Base-by-base conservation (phyloP, 1,140 invertebrate species). In the Sinella curviseta region DNA sequence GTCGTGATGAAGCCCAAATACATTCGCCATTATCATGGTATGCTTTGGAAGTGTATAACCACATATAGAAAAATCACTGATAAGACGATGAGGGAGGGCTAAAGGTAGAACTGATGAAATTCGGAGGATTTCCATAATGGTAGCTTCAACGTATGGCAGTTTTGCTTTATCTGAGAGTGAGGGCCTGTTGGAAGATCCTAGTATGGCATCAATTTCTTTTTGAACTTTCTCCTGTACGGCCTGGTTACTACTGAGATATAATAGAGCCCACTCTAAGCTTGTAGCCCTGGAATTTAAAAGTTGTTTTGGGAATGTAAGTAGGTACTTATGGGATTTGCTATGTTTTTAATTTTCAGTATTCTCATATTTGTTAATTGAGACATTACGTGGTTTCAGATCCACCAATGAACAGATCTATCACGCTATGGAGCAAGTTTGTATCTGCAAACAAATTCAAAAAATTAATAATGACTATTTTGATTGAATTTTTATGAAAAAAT, bases 101-200 rank as follows among this genome's bases (percentile, higher is more conserved):
- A 91, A 85, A 0, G 91, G 90, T 0, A 90, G 88, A 3, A 90
- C 54, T 0, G 90, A 88, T 36, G 90, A 88, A 16, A 85, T 86
- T 79, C 91, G 85, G 84, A 91, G 84, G 0, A 85, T 84, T 82
- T 92, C 91, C 0, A 89, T 87, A 24, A 92, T 84, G 17, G 87
- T 87, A 0, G 90, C 90, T 84, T 92, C 91, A 0, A 87, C 88
- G 77, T 90, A 92, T 0, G 88, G 89, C 83, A 91, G 85, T 48
- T 89, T 90, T 30, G 78, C 12, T 60, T 74, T 76, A 33, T 79
- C 78, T 33, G 14, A 3, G 3, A 76, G 24, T 8, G 74, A 77
- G 1, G 74, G 55, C n/a, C 17, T n/a, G 1, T 55, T 24, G 12
- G 57, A n/a, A 1, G 20, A 17, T 8, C 86, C 87, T 70, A 88